Base-by-base conservation (phyloP, 2,888 invertebrate species). In the Seira musarum region DNA sequence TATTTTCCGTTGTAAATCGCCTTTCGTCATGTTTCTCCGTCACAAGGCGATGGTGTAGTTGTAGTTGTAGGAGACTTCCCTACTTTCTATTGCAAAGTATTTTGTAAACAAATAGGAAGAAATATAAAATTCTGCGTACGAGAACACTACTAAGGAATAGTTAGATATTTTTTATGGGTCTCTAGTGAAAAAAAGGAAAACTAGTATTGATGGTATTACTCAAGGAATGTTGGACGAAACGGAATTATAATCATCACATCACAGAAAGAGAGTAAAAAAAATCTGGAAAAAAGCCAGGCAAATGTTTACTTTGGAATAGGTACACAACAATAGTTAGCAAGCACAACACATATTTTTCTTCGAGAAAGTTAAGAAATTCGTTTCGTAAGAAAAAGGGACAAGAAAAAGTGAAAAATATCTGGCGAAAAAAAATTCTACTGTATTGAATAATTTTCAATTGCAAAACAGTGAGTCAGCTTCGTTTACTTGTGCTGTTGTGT, bases 121-220 rank as follows among this genome's bases (percentile, higher is more conserved):
- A n/a, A n/a, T n/a, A 40, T 40, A 40, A 40, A 40, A 40, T 6
- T 57, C 17, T 40, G 6, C 5, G 57, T 6, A 57, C 5, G 40
- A 13, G 6, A 40, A 22, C 15, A 61, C 30, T 40, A 70, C 24
- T 21, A 30, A 71, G 24, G 6, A 71, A n/a, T 22, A 53, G 22
- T 71, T 35, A 6, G 72, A 73, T 46, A 75, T 67, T 75, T 53
- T 73, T 73, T 73, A 73, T 73, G 73, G 65, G 73, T 73, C 73
- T 73, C 73, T n/a, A 65, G 73, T 65, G 73, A 65, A 60, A 17
- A 57, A 57, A n/a, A n/a, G n/a, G n/a, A n/a, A n/a, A 13, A 25
- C 30, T 49, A 5, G 65, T 73, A 73, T 73, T 66, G 72, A 72
- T 72, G 72, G 49, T 73, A 66, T 57, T 57, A 66, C 65, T 73